Evolutionary conservation across 2,113 vertebrate genomes (phyloP).

Genomic region (Caranx ignobilis): DNA sequence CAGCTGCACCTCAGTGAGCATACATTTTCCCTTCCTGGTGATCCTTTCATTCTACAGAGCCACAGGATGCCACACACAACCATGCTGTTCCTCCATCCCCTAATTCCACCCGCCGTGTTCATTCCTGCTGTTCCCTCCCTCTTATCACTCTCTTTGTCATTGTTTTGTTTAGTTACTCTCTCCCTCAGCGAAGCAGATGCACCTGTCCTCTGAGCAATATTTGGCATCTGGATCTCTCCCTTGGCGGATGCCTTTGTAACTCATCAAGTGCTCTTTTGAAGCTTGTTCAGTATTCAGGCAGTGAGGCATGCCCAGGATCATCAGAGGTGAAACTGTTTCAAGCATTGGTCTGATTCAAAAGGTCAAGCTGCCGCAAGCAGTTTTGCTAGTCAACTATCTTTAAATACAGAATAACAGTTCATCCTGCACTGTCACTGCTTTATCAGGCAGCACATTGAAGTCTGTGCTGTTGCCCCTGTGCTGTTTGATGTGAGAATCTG

Average conservation of each 20-base stretch:
- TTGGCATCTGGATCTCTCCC: constrained; percentile 66
- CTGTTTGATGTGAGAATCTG: constrained; percentile 28
- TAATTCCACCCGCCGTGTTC: constrained; percentile 2
- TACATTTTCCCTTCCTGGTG: constrained; percentile 27
- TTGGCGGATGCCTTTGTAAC: constrained; percentile 52
- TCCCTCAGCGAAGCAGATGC: constrained; percentile 55
- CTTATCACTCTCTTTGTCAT: constrained; percentile 49
- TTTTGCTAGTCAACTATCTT: constrained; percentile 53
- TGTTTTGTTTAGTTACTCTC: constrained; percentile 57
- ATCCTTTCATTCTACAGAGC: constrained; percentile 37
- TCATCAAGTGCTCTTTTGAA: constrained; percentile 68
- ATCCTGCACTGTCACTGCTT: constrained; percentile 25
- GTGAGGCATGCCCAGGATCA: constrained; percentile 37
- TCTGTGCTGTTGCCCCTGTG: background rate
- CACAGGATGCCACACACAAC: constrained; percentile 27
- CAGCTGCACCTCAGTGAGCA: constrained; percentile 38
- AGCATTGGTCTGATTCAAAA: constrained; percentile 61
- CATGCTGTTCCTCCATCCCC: background rate
- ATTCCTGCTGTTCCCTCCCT: constrained; percentile 12
- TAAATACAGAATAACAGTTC: constrained; percentile 32
- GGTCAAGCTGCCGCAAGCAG: constrained; percentile 71
- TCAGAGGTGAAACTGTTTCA: constrained; percentile 63
- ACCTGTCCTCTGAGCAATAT: constrained; percentile 60
- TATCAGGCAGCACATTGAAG: constrained; percentile 26
- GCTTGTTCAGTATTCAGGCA: constrained; percentile 67